Evolutionary conservation across 2,113 vertebrate species (phyloP).

Genomic region (Rhinolophus sinicus): DNA sequence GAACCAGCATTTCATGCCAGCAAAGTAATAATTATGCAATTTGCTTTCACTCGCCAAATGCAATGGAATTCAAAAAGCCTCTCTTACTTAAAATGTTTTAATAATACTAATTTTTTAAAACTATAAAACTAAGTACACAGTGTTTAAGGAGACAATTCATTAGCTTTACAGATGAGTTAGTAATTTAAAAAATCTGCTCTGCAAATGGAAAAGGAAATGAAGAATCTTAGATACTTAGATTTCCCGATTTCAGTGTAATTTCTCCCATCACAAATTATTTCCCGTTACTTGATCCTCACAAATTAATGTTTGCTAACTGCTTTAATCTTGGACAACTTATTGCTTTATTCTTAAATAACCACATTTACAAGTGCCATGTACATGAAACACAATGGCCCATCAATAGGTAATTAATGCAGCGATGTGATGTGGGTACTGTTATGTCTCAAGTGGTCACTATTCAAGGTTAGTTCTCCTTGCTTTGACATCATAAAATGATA

Average conservation of each 20-base stretch:
- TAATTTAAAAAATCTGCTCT: constrained; percentile 56
- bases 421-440: not conserved
- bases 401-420: not conserved
- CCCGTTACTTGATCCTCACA: not conserved
- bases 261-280: constrained; percentile 25
- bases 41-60: constrained; percentile 68
- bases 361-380: not conserved
- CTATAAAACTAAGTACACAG: constrained; percentile 54
- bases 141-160: constrained; percentile 66
- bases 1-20: constrained; percentile 4
- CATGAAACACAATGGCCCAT: not conserved
- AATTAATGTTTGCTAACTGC: constrained; percentile 17
- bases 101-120: constrained; percentile 65
- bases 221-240: not conserved
- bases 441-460: not conserved
- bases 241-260: constrained; percentile 52
- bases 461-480: not conserved
- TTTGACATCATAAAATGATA: not conserved
- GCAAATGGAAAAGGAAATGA: not conserved
- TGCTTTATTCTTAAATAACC: not conserved
- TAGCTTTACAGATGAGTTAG: constrained; percentile 51
- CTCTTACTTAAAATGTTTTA: constrained; percentile 52
- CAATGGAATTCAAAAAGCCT: constrained; percentile 34
- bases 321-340: not conserved
- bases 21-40: constrained; percentile 64